phyloP scores from a whole-genome alignment of 2,113 vertebrate species.

The Eolophus roseicapilla region DNA sequence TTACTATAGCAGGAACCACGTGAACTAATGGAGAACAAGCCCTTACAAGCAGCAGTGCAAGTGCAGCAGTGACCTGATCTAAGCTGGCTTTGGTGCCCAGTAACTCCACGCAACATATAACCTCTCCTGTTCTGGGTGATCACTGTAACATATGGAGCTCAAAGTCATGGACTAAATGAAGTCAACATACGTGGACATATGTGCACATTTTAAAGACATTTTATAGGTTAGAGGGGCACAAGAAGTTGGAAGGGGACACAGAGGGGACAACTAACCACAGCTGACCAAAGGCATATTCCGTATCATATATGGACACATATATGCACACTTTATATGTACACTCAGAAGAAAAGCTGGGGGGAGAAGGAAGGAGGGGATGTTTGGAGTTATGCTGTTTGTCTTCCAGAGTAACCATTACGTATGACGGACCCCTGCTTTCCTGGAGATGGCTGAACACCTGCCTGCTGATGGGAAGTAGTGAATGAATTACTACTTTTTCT shows the following conservation, averaged over 20 bases:
- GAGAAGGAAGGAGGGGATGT: background rate
- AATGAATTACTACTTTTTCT: background rate
- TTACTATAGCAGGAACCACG: background rate
- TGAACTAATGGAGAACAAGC: background rate
- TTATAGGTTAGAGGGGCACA: background rate
- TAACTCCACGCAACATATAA: background rate
- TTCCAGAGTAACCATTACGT: background rate
- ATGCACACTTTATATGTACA: background rate
- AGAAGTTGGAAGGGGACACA: background rate
- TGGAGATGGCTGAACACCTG: background rate
- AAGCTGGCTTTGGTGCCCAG: background rate
- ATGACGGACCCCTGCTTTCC: background rate
- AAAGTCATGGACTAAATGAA: background rate
- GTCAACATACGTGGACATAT: background rate
- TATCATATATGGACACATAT: no score
- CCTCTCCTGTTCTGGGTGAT: background rate
- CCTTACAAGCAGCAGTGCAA: background rate
- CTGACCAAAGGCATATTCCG: background rate
- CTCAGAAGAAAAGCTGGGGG: background rate
- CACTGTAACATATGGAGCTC: background rate
- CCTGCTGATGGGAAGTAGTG: background rate
- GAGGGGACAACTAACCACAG: background rate
- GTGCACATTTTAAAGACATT: background rate
- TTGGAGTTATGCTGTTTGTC: background rate
- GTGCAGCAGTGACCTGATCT: background rate